Base-by-base conservation (phyloP, 2,113 vertebrate genomes). In the Polypterus senegalus region DNA sequence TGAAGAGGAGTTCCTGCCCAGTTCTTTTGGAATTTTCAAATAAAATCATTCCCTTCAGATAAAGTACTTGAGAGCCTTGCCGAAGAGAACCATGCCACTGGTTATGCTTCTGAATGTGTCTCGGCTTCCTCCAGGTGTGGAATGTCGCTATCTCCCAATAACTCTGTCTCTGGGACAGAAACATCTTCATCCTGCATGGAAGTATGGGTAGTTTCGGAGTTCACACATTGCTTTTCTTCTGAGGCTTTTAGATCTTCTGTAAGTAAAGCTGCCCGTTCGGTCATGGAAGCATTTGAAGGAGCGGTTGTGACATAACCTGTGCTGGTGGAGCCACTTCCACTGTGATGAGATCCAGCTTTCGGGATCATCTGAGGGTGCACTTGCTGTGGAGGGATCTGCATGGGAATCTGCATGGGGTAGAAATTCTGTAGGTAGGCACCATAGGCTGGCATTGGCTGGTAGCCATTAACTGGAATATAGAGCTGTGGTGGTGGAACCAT, bases 401-500 rank as follows among this genome's bases (percentile, higher is more conserved):
- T 83, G 7, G 92, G 91, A 64, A 98, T 94, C 71, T 98, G 96
- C 75, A 97, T 91, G 0, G 94, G 90, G 73, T 94, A 99, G 82
- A 97, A 98, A 87, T 93, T 95, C 71, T 92, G 93, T 76, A 96
- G 77, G 71, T 97, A 97, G 4, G 91, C 90, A 2, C 93, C 92
- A 8, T 89, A 91, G 6, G 91, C 87, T 0, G 91, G 90, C 84
- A 97, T 88, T 1, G 92, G 91, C 73, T 97, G 94, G 66, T 97
- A 98, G 56, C 94, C 94, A 1, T 97, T 97, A 60, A 99, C 91
- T 0, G 94, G 94, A 75, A 99, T 97, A 77, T 97, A 98, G 60
- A 97, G 89, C 74, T 97, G 96, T 1, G 87, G 91, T 0, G 88
- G 70, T 6, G 95, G 90, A 9, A 92, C 91, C 85, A 96, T 85